These are phyloP conservation scores for Panagrolaimus sp. DNA, from an alignment of 1,140 invertebrate species.

Conservation along the genomic window DNA sequence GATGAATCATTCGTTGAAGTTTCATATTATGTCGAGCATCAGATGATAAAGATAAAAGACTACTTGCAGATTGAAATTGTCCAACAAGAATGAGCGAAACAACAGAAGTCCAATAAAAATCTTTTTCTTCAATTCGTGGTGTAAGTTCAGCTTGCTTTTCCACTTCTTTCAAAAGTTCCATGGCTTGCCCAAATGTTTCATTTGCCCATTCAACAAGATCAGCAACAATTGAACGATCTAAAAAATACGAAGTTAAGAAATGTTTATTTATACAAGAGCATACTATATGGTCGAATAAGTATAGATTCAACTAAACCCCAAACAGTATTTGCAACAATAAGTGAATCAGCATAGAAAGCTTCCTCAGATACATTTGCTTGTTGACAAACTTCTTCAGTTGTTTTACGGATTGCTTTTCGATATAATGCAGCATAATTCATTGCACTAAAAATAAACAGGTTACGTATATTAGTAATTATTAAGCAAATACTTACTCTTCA, in stretches of 20 bases:
- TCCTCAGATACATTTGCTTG: not conserved
- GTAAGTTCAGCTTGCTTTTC: not conserved
- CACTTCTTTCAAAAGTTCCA: not conserved
- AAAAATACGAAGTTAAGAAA: not conserved
- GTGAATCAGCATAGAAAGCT: not conserved
- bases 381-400: not conserved
- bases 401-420: not conserved
- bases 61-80: not conserved
- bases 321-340: constrained; percentile 9
- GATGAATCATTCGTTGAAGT: not conserved
- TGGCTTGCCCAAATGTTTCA: not conserved
- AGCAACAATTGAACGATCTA: constrained; percentile 8
- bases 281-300: constrained; percentile 2
- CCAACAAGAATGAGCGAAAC: not conserved
- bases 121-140: not conserved
- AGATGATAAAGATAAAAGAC: not conserved
- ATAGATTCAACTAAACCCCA: not conserved
- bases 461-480: not conserved
- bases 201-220: constrained; percentile 6
- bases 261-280: not conserved
- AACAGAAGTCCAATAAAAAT: not conserved
- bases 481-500: constrained; percentile 5
- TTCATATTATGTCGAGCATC: not conserved
- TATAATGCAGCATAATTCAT: not conserved
- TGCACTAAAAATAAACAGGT: constrained; percentile 5